These are phyloP conservation scores for Mesitornis unicolor DNA, from an alignment of 2,113 vertebrate genomes.

Conservation along the genomic window DNA sequence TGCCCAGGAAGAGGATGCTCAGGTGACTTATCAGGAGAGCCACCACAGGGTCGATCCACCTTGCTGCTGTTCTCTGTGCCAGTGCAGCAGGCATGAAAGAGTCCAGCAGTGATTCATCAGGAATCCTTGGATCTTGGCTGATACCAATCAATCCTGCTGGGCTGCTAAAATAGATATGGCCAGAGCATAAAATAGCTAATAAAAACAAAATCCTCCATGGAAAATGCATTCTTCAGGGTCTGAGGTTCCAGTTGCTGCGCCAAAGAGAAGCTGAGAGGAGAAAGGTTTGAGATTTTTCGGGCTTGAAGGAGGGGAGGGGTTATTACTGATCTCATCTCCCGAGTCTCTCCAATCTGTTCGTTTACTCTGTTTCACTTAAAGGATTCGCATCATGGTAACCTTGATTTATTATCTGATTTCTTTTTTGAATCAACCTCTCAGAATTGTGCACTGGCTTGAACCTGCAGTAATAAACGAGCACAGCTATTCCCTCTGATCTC, in stretches of 20 bases:
- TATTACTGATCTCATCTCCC: conserved; percentile 38
- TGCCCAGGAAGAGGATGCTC: not conserved
- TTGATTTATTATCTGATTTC: conserved; percentile 60
- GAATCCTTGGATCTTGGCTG: conserved; percentile 57
- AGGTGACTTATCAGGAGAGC: conserved; percentile 8
- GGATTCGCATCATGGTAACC: conserved; percentile 38
- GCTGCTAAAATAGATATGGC: conserved; percentile 64
- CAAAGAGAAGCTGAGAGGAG: conserved; percentile 13
- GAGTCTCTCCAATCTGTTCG: conserved; percentile 19
- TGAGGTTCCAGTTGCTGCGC: conserved; percentile 23
- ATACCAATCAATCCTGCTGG: conserved; percentile 63
- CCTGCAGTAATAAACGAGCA: conserved; percentile 39
- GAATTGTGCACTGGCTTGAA: conserved; percentile 45
- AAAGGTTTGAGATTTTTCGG: conserved; percentile 28
- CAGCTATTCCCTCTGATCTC: conserved; percentile 40
- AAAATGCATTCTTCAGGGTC: conserved; percentile 58
- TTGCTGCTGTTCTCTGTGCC: not conserved
- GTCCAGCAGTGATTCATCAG: conserved; percentile 61
- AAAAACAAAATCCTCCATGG: conserved; percentile 58
- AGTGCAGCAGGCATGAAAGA: not conserved
- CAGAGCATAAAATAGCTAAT: conserved; percentile 66
- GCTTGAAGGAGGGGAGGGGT: not conserved
- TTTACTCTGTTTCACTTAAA: conserved; percentile 47
- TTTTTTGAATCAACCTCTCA: conserved; percentile 47
- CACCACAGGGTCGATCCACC: not conserved